Evolutionary conservation across 2,797 vertebrate species (phyloP), one percentile per base, ranked within the genome.

Genomic region (Gymnothorax javanicus): DNA sequence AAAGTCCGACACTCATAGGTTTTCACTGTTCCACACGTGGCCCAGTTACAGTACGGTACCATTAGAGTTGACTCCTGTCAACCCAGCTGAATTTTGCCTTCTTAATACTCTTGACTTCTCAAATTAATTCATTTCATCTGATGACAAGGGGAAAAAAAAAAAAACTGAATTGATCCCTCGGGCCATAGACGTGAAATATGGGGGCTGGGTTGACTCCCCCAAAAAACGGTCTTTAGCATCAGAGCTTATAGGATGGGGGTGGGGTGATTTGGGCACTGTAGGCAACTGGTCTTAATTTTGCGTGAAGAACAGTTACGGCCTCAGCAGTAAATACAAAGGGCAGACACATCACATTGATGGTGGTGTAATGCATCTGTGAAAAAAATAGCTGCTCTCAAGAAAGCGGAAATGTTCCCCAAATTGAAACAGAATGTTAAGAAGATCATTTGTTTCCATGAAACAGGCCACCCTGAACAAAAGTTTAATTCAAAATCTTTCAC

Each of bases 221-320:
- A 90, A 88, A 90, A 91, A 87, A 90, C 88, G 89, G 87, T 91
- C 90, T 91, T 91, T 88, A 91, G 58, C 87, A 91, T 91, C 87
- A 90, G 87, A 82, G 84, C 83, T 54, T 86, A 52, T 84, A 84
- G 82, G 69, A 85, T 87, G 85, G 89, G 84, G 87, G 85, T 58
- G 33, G 33, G 33, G 81, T 83, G 88, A n/a, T 81, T 83, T 50
- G 84, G 33, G 79, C 33, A 43, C 33, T 43, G 33, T 86, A 86
- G 87, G 88, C 87, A 90, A 86, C 71, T 87, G 89, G 91, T 89
- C 88, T 85, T 88, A 90, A 89, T 91, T 90, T 89, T 87, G 83
- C 67, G 90, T 84, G 86, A 90, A 93, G 90, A 88, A 87, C 75
- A 77, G 43, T n/a, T 73, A 82, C 25, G 77, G 50, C n/a, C 33